Evolutionary conservation across 2,113 vertebrate genomes (phyloP), one percentile per base, ranked within the genome.

Genomic region (Pseudopipra pipra): DNA sequence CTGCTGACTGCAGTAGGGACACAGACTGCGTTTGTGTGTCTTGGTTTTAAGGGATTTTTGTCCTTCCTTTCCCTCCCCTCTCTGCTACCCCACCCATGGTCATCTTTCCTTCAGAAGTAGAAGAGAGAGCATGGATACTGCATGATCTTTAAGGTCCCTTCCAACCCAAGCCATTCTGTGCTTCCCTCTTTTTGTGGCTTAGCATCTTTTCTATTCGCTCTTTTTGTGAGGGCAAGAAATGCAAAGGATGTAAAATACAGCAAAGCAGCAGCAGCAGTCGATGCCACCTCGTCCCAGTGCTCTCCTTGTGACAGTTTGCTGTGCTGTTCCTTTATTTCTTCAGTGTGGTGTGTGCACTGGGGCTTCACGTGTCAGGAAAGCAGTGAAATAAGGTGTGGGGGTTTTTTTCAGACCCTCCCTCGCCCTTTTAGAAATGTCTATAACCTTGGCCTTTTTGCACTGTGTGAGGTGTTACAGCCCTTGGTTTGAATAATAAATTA

Each of bases 341-440:
- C 15, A 55, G 37, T 49, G 47, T 0, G 5, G 14, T 6, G 3
- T 16, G 14, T n/a, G 67, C 16, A 2, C 9, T 14, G 14, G 49
- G 28, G 27, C 18, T 73, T 51, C 63, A 30, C 11, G 2, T 14
- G 18, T 24, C 15, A 9, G 74, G 24, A 75, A 47, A 79, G 44
- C 1, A 75, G 11, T 30, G 63, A 56, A 66, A 49, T 55, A 37
- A 74, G 24, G 8, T 27, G 11, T 62, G 75, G 28, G 16, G 0
- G 11, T 5, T 3, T 8, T 62, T 62, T 54, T 33, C 49, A n/a
- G 15, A 51, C 28, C 7, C 11, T 24, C 12, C 8, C 24, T 15
- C 8, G n/a, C 16, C 12, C 25, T 18, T 39, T 62, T 24, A 86
- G 43, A 56, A 67, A 5, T 22, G 35, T 56, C 41, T 87, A 15